Percentiles rank a stretch among this genome's conserved stretches.
Conservation (phyloP, 1,140 invertebrate genomes). For the Zaprionus africanus region DNA sequence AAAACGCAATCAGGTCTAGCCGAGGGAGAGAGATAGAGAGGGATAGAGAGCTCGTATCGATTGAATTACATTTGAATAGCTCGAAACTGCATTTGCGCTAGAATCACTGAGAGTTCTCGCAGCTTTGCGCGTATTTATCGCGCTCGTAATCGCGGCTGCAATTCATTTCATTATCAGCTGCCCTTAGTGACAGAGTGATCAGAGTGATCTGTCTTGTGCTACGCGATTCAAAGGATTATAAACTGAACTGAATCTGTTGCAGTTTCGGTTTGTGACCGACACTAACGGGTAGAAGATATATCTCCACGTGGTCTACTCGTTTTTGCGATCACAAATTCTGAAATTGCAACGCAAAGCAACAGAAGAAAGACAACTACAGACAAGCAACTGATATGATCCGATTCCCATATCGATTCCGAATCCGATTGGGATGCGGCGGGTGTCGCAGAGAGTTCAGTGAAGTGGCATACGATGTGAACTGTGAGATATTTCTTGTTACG, state of each 20-base stretch:
- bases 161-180: slow-evolving; percentile 83
- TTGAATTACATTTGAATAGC: slow-evolving; percentile 68
- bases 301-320: slow-evolving; percentile 69
- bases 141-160: slow-evolving; percentile 63
- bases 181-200: slow-evolving; percentile 38
- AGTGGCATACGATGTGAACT: slow-evolving; percentile 30
- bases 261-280: slow-evolving; percentile 85
- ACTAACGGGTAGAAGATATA: slow-evolving; percentile 81
- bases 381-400: slow-evolving; percentile 4
- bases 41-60: slow-evolving; percentile 49
- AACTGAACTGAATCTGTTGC: slow-evolving; percentile 49
- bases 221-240: slow-evolving; percentile 10
- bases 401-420: background rate
- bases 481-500: slow-evolving; percentile 30
- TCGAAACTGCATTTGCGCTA: slow-evolving; percentile 47
- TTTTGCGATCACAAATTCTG: slow-evolving; percentile 84
- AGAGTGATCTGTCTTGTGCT: background rate
- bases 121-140: slow-evolving; percentile 73
- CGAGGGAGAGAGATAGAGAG: slow-evolving; percentile 15
- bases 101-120: slow-evolving; percentile 29
- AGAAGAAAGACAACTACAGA: slow-evolving; percentile 8
- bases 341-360: slow-evolving; percentile 78
- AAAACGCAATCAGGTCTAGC: background rate
- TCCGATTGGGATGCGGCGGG: background rate
- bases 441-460: slow-evolving; percentile 38